Evolutionary conservation across 2,797 vertebrate genomes (phyloP), one percentile per base, ranked within the genome.

Genomic region (Megalops cyprinoides): DNA sequence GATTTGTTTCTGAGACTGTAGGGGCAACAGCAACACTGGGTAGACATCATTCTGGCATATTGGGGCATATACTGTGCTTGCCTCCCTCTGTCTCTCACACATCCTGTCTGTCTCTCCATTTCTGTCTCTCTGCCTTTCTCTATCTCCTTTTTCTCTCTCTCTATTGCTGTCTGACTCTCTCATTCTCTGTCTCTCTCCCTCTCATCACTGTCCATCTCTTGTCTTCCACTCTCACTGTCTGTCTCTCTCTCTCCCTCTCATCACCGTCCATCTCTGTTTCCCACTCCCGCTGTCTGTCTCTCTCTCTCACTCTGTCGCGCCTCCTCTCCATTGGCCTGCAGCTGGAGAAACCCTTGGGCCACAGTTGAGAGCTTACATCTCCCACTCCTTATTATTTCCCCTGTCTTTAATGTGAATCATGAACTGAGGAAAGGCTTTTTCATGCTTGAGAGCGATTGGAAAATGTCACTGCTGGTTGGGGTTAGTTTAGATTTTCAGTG

Each of bases 381-480:
- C 12, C 9, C 28, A 39, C 76, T 46, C 76, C n/a, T 15, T 60
- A 42, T 77, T 62, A 46, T 39, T 77, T 6, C 31, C 20, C 58
- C 34, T 60, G 20, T 12, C 56, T 53, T 55, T 58, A 42, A 39
- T 60, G 55, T 58, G n/a, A 77, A 62, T 56, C 18, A 55, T 76
- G 56, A 62, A 60, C 55, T 60, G 75, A 39, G 42, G 49, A 44
- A 60, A 60, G 8, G 34, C 55, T 58, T 58, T 77, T 77, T 77
- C 76, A 60, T 60, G 76, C 55, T 60, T 46, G 37, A 62, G 55
- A 60, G 76, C 2, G 55, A 15, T 25, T 23, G 48, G 56, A 48
- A 77, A 77, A 77, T 77, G 76, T 77, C 76, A 25, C 76, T 51
- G 49, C 49, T 60, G 34, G 25, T 77, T 77, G 37, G 2, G 23